phyloP scores from a whole-genome alignment of 2,888 invertebrate genomes.

The Diogma glabrata region DNA sequence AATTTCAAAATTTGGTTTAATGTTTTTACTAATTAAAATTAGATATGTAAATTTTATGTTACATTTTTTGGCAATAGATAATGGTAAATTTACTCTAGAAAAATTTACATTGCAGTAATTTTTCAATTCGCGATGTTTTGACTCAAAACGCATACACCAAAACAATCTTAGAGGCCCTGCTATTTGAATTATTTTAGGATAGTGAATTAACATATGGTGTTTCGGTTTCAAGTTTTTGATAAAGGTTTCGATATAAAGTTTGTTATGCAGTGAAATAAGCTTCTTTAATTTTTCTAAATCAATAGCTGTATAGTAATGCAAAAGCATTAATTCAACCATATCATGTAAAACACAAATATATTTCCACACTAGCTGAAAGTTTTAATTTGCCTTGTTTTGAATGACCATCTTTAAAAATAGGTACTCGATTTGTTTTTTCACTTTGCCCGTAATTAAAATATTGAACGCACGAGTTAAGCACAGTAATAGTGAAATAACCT shows the following conservation, averaged over 20 bases:
- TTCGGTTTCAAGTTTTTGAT: constrained; percentile 14
- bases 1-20: background rate
- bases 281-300: constrained; percentile 1
- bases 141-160: constrained; percentile 16
- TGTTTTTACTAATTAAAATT: background rate
- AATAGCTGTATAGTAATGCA: background rate
- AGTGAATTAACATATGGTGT: constrained; percentile 13
- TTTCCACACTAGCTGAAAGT: background rate
- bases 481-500: background rate
- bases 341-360: background rate
- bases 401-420: background rate
- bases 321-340: background rate
- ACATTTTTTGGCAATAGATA: background rate
- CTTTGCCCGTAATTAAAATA: constrained; percentile 1
- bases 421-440: background rate
- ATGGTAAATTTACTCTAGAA: background rate
- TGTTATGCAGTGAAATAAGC: constrained; percentile 11
- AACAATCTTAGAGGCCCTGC: constrained; percentile 13
- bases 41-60: background rate
- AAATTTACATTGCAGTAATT: background rate
- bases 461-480: background rate
- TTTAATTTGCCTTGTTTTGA: background rate
- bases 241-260: constrained; percentile 11
- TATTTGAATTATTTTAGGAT: constrained; percentile 11
- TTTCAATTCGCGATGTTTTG: constrained; percentile 14